Evolutionary conservation across 2,888 invertebrate species (phyloP).

Genomic region (Tachina fera): DNA sequence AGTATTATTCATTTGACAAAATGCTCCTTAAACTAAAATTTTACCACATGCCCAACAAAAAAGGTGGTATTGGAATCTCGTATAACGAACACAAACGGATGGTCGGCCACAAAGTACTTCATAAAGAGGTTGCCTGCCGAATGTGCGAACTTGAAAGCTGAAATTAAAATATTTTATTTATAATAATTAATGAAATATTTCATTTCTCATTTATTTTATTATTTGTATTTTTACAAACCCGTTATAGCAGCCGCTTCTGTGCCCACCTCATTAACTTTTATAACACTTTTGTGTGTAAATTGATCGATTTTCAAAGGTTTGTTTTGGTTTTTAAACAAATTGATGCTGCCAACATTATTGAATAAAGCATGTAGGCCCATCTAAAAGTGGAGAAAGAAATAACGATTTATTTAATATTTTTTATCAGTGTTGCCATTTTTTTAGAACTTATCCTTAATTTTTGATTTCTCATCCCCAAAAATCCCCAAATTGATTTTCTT

Average conservation of each 20-base stretch:
- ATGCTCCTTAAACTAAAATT: slow-evolving; percentile 29
- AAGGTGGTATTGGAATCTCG: slow-evolving; percentile 76
- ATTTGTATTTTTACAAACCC: slow-evolving; percentile 74
- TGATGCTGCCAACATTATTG: slow-evolving; percentile 81
- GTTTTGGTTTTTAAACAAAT: slow-evolving; percentile 89
- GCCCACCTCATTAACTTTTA: slow-evolving; percentile 92
- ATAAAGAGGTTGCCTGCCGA: slow-evolving; percentile 78
- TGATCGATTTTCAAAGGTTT: slow-evolving; percentile 89
- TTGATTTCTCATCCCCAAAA: too few species aligned
- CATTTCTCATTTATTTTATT: not conserved
- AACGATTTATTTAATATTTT: not conserved
- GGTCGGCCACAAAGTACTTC: slow-evolving; percentile 77
- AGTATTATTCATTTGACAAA: not conserved
- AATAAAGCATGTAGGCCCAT: slow-evolving; percentile 63
- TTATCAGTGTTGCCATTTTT: too few species aligned
- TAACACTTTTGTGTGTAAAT: slow-evolving; percentile 61
- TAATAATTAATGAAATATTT: not conserved
- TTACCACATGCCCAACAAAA: slow-evolving; percentile 78
- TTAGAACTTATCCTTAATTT: too few species aligned
- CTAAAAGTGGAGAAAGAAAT: too few species aligned
- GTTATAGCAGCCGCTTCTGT: slow-evolving; percentile 94
- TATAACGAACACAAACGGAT: slow-evolving; percentile 79
- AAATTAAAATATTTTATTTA: not conserved
- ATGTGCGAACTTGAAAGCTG: slow-evolving; percentile 78
- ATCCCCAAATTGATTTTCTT: too few species aligned